Conservation (phyloP, 2,888 invertebrate species). For the Seladonia tumulorum region DNA sequence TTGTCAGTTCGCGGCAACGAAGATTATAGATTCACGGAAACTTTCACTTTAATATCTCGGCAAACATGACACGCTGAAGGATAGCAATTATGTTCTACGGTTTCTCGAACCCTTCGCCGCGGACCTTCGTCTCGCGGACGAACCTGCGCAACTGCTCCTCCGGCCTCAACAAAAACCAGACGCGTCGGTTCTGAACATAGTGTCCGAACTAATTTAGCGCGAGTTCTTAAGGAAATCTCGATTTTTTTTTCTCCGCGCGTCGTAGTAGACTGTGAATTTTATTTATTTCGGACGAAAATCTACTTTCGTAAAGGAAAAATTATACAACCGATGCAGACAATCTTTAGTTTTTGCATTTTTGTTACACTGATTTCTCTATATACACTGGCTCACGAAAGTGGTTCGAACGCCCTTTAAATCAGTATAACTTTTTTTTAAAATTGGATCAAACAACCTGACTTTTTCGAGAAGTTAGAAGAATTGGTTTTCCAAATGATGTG, state of each 20-base stretch:
- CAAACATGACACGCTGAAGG: slow-evolving; percentile 19
- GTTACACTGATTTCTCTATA: no score
- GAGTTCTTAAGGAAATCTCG: neutral
- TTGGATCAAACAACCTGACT: no score
- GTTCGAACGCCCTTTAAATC: no score
- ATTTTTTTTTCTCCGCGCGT: neutral
- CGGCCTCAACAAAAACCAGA: neutral
- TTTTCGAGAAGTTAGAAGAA: no score
- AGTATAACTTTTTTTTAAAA: no score
- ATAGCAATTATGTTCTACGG: slow-evolving; percentile 18
- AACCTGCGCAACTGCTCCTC: neutral
- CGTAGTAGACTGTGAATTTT: no score
- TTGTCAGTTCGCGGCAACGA: slow-evolving; percentile 6
- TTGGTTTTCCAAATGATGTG: no score
- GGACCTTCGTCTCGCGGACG: neutral
- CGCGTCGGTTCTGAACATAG: neutral
- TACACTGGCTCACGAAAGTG: no score
- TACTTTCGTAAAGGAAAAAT: no score
- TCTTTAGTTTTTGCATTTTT: no score
- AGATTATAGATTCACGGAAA: slow-evolving; percentile 49
- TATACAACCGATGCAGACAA: no score
- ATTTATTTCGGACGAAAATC: no score
- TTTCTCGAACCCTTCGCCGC: neutral
- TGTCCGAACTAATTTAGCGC: neutral
- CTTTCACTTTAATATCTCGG: slow-evolving; percentile 39